These are phyloP conservation scores for Melieria omissa DNA, from an alignment of 2,888 invertebrate species.

Conservation along the genomic window DNA sequence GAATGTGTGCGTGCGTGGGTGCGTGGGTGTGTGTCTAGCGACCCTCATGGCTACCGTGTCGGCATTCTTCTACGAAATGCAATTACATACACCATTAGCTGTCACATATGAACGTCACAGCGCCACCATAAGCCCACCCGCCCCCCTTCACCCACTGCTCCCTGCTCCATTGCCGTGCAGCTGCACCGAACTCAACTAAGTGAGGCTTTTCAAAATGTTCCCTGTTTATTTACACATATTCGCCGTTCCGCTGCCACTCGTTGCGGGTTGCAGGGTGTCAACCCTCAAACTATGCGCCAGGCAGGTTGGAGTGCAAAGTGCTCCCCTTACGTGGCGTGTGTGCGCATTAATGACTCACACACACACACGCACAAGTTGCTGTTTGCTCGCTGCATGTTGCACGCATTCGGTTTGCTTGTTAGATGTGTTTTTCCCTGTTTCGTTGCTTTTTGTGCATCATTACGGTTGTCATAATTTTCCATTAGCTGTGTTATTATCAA, in stretches of 20 bases:
- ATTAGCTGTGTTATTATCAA: conserved; percentile 44
- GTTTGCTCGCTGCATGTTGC: neutral
- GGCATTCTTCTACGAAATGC: conserved; percentile 35
- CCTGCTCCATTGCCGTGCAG: neutral
- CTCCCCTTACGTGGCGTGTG: too few relatives aligned
- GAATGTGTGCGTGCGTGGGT: too few relatives aligned
- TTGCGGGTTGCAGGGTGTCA: too few relatives aligned
- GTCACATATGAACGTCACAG: neutral
- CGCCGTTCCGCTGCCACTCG: neutral
- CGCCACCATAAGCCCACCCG: too few relatives aligned
- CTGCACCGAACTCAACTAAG: neutral
- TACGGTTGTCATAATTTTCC: conserved; percentile 48
- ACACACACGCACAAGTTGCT: conserved; percentile 12
- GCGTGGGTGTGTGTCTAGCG: too few relatives aligned
- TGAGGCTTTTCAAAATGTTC: neutral
- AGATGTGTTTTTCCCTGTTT: neutral
- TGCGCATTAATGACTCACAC: neutral
- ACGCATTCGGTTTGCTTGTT: neutral
- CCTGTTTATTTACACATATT: neutral
- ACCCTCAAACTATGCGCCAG: too few relatives aligned
- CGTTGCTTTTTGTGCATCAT: conserved; percentile 40
- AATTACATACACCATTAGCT: conserved; percentile 45
- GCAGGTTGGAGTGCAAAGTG: too few relatives aligned
- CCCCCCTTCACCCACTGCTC: too few relatives aligned
- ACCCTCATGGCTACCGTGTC: neutral